A percentile compares a stretch with the other conserved stretches of the same genome.
Conservation (phyloP, 1,140 invertebrate species). For the Chironomus tepperi region DNA sequence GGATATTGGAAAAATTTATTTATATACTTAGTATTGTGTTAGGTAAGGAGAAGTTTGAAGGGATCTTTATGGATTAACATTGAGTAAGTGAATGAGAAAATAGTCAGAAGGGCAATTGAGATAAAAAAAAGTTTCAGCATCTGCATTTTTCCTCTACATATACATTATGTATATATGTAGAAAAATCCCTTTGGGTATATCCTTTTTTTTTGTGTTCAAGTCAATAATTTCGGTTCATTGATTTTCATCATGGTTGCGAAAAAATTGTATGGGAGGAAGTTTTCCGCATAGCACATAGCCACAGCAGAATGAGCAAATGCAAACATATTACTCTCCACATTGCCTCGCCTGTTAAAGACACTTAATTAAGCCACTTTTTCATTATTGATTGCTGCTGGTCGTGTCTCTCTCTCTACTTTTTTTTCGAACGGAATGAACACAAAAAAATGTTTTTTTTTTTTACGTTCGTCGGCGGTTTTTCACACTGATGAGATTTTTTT, state of each 20-base stretch:
- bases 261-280: not conserved
- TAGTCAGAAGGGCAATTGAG: not conserved
- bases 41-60: not conserved
- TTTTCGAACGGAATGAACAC: not conserved
- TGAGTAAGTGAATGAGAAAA: not conserved
- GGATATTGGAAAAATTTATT: slow-evolving; percentile 1
- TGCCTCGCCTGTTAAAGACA: not conserved
- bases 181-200: not conserved
- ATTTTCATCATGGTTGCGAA: slow-evolving; percentile 1
- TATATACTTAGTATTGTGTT: not conserved
- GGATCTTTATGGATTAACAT: not conserved
- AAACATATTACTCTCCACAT: not conserved
- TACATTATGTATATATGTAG: not conserved
- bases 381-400: slow-evolving; percentile 20
- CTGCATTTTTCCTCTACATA: not conserved
- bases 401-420: too few species aligned
- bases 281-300: too few species aligned
- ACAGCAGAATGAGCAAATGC: too few species aligned
- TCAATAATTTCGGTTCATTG: not conserved
- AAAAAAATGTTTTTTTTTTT: not conserved
- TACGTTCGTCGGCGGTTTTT: slow-evolving; percentile 17
- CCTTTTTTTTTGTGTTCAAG: not conserved
- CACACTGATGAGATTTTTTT: slow-evolving; percentile 17
- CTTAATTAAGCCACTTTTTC: slow-evolving; percentile 24
- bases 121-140: not conserved